These are phyloP conservation scores for Myrmophylax atrothorax DNA, from an alignment of 2,113 vertebrate genomes.

Conservation along the genomic window DNA sequence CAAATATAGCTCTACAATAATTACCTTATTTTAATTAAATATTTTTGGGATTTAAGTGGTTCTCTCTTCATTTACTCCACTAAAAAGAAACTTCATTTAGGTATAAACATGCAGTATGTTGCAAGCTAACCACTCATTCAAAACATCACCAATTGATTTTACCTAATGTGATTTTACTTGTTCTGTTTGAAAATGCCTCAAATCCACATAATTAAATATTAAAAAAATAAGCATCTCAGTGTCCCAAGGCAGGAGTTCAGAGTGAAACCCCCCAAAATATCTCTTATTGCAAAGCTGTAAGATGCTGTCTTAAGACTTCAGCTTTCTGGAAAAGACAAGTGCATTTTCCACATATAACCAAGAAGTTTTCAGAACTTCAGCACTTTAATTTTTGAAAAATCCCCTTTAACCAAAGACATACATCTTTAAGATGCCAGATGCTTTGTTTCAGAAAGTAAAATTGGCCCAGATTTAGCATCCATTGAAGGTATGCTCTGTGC, in stretches of 20 bases:
- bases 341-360: not conserved
- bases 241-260: not conserved
- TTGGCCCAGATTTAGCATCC: not conserved
- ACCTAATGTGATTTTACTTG: not conserved
- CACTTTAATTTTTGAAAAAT: not conserved
- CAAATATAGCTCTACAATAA: constrained; percentile 74
- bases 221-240: not conserved
- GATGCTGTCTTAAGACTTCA: not conserved
- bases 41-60: constrained; percentile 67
- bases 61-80: constrained; percentile 42
- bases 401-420: not conserved
- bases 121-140: constrained; percentile 28
- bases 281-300: not conserved
- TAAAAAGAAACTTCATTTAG: constrained; percentile 60
- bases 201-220: not conserved
- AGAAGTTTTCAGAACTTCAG: not conserved
- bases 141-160: not conserved
- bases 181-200: constrained; percentile 26
- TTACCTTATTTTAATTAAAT: constrained; percentile 79
- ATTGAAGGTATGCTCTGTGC: not conserved
- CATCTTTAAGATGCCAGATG: not conserved
- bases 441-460: not conserved
- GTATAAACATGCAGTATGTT: not conserved
- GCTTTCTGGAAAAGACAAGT: not conserved
- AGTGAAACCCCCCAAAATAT: not conserved